Base-by-base conservation (phyloP, 2,797 vertebrate genomes). In the Alca torda region DNA sequence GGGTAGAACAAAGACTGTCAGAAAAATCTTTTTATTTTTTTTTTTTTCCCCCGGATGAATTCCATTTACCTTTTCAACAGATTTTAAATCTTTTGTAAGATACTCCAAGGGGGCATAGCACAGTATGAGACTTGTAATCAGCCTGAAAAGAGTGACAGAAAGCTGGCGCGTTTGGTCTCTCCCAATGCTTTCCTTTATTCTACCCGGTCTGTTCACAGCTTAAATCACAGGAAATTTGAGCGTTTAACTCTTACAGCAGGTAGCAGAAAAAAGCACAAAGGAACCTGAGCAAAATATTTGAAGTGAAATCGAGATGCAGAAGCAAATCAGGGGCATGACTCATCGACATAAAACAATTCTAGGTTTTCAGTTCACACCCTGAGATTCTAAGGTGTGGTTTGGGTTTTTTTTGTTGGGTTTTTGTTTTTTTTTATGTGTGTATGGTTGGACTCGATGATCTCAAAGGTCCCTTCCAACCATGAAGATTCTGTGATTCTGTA, bases 61-160 rank as follows among this genome's bases (percentile, higher is more conserved):
- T 94, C 96, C 20, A 90, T 89, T 89, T 84, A 85, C 87, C 87
- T 89, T 94, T 95, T 91, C 93, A 95, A 95, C 3, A 23, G 77
- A 95, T 89, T 96, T 96, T 59, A 67, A 73, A 89, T 89, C 95
- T 96, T 97, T 95, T 90, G 91, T 93, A 93, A 95, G 94, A 94
- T 91, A 72, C 86, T 95, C 94, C 81, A 86, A 95, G 79, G 89
- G 68, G 2, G 5, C 83, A 91, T n/a, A 84, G 61, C 91, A 53
- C 75, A 90, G 87, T 84, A 68, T 89, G 93, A 96, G 50, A 82
- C 73, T 96, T 97, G 39, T 95, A 97, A 96, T 97, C 93, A 97
- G 86, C 90, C 87, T 93, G 78, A 72, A 91, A 87, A 95, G 82
- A 95, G 37, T 96, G 95, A 97, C 94, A 97, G 96, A 93, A 95